Evolutionary conservation across 2,113 vertebrate genomes (phyloP), one percentile per base, ranked within the genome.

Genomic region (Cephalopterus ornatus): DNA sequence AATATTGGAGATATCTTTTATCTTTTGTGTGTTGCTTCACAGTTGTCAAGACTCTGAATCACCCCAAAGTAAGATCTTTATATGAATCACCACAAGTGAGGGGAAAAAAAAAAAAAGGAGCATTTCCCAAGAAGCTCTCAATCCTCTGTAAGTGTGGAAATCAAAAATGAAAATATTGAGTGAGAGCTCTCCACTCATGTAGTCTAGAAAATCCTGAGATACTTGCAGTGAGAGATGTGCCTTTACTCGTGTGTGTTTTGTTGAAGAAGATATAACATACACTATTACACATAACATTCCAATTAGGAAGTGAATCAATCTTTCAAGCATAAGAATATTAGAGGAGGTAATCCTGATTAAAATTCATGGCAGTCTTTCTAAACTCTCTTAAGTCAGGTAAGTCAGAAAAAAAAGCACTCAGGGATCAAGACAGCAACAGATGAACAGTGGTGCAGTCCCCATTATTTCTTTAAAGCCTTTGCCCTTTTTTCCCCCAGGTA

Each of bases 371-470:
- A 74, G 14, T 50, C 14, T 16, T 46, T 84, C 6, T 58, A 62
- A 75, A 66, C n/a, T 11, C 15, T 49, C 3, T 32, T 19, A 11
- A 2, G 0, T 3, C 37, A 3, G 10, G 11, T 19, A 72, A 56
- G n/a, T 17, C 32, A 67, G 27, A 14, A 56, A 35, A 83, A 55
- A 74, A 58, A 24, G 2, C 23, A 58, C 2, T 4, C 13, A 73
- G 19, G 10, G 19, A 56, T n/a, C 24, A 42, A 42, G 32, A 58
- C 4, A 79, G 26, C 33, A 63, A 30, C 7, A 44, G 41, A 32
- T 11, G 9, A 56, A n/a, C 3, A 52, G 17, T 41, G 8, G 5
- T 46, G 8, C 30, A 67, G 19, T 47, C 42, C n/a, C 42, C 8
- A 42, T 42, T 4, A 35, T 14, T 49, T 77, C 22, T 62, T 76